Base-by-base conservation (phyloP, 2,797 vertebrate species). In the Buphagus erythrorhynchus region DNA sequence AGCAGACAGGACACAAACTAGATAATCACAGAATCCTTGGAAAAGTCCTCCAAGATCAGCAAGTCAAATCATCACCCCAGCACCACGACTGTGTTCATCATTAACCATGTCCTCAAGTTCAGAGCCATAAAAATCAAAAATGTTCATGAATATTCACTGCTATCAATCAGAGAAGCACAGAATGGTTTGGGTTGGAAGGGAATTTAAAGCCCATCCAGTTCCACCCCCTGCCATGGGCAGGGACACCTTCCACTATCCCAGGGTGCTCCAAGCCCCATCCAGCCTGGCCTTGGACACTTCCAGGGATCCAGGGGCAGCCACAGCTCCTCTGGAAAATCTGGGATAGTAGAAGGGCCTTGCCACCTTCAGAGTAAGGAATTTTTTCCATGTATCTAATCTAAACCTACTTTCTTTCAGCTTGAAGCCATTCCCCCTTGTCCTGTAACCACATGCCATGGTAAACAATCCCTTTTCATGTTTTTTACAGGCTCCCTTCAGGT, bases 81-180 rank as follows among this genome's bases (percentile, higher is more conserved):
- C 49, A 49, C 16, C 36, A 43, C 0, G 0, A 31, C 49, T 20
- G 1, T 6, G n/a, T 5, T 43, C 9, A 18, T 19, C 49, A 33
- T 13, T 19, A 22, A 45, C 29, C 6, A 1, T 1, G 8, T 45
- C 65, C 57, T 51, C 38, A 19, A 65, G 38, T 8, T 24, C 0
- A 31, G 9, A 77, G 14, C 20, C 43, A 45, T 11, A 33, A 57
- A 45, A 52, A 24, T 9, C 10, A 22, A 38, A n/a, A 45, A 29
- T 38, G 19, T 11, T 46, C 72, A 63, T 5, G 10, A 72, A 43
- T 14, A 51, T 17, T 54, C 9, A 28, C 16, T 35, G 5, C 24
- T 22, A 18, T 31, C 31, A 38, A 3, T 16, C 38, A 35, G 0
- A 22, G 43, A 76, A 22, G 16, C n/a, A 6, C 20, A 16, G n/a